A percentile compares a stretch with the other conserved stretches of the same genome.
phyloP scores from a whole-genome alignment of 2,888 invertebrate genomes.

The Galerucella calmariensis region DNA sequence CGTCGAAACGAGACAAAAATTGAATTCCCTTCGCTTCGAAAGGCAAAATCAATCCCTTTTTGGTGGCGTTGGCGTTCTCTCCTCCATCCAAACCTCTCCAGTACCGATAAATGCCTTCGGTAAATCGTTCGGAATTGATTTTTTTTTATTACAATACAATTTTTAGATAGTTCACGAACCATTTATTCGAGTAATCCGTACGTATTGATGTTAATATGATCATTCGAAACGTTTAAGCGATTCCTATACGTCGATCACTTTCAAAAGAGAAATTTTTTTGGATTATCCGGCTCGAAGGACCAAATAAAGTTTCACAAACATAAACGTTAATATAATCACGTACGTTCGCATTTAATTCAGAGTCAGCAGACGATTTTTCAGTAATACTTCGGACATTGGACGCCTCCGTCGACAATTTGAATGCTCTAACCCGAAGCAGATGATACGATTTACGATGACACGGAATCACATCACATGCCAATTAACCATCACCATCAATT shows the following conservation, averaged over 20 bases:
- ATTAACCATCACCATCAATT: constrained; percentile 37
- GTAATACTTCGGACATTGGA: not conserved
- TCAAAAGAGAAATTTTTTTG: not conserved
- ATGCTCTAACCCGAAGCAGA: constrained; percentile 28
- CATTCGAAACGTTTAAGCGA: not conserved
- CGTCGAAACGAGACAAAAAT: constrained; percentile 33
- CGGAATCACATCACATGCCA: constrained; percentile 45
- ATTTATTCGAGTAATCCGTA: constrained; percentile 14
- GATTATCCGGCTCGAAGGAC: not conserved
- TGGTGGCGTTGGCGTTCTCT: not conserved
- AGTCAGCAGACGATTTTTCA: constrained; percentile 22
- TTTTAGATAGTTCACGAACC: constrained; percentile 17
- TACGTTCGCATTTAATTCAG: not conserved
- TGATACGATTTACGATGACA: constrained; percentile 35
- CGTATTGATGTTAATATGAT: constrained; percentile 3
- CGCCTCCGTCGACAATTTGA: constrained; percentile 20
- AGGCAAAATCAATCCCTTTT: constrained; percentile 30
- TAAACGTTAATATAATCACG: too few species aligned
- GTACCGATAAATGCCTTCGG: constrained; percentile 22
- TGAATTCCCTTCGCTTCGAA: constrained; percentile 24
- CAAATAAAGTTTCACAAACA: not conserved
- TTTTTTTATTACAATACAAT: constrained; percentile 17
- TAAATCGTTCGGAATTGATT: constrained; percentile 20
- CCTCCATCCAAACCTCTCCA: not conserved
- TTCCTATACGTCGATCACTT: not conserved